Evolutionary conservation across 2,113 vertebrate genomes (phyloP).

Genomic region (Drymodes brunneopygia): DNA sequence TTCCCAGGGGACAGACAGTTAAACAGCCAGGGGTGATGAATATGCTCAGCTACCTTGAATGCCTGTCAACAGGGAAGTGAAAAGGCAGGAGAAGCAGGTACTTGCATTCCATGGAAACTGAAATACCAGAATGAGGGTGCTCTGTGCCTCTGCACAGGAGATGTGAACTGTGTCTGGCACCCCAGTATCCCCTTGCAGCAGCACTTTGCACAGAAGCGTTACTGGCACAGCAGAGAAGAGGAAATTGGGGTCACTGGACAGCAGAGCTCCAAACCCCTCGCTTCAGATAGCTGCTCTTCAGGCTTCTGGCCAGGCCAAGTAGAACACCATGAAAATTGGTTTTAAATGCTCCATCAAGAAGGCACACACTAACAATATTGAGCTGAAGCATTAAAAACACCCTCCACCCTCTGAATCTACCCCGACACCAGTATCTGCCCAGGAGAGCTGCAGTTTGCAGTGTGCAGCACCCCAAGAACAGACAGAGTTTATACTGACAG

Average conservation of each 20-base stretch:
- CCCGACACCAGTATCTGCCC: not conserved
- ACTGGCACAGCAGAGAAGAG: not conserved
- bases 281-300: not conserved
- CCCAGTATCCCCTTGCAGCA: not conserved
- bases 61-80: not conserved
- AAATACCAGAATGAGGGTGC: not conserved
- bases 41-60: not conserved
- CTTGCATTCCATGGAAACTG: not conserved
- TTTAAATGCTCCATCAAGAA: not conserved
- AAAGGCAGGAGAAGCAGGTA: not conserved
- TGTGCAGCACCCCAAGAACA: not conserved
- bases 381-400: not conserved
- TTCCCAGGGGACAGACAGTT: not conserved
- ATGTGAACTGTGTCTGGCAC: accelerated
- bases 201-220: accelerated
- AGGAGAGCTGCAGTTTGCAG: not conserved
- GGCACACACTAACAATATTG: not conserved
- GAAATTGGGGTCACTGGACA: not conserved
- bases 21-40: not conserved
- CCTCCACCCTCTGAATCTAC: not conserved
- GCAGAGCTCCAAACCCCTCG: not conserved
- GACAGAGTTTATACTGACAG: not conserved
- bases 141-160: not conserved
- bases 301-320: not conserved
- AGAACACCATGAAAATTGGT: not conserved